A percentile compares a stretch with the other conserved stretches of the same genome.
phyloP scores from a whole-genome alignment of 1,140 invertebrate genomes.

The Coptotermes formosanus region DNA sequence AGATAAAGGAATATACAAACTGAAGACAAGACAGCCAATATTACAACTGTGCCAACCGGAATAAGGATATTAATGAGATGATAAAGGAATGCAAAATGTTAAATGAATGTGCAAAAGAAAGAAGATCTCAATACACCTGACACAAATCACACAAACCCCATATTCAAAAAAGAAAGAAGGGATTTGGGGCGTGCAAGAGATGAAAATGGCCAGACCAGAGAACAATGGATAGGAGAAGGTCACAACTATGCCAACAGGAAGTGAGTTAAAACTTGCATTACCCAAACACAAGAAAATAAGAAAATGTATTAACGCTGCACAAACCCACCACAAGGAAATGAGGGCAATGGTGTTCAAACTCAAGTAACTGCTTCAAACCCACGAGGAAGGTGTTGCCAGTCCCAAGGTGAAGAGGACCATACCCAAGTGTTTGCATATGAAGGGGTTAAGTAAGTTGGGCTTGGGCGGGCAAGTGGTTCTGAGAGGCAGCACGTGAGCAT shows the following conservation, averaged over 20 bases:
- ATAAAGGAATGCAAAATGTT: background rate
- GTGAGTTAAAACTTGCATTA: background rate
- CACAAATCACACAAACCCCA: background rate
- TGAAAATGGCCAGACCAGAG: background rate
- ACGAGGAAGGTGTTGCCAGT: background rate
- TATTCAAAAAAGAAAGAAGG: background rate
- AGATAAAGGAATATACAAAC: background rate
- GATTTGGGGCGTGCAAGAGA: background rate
- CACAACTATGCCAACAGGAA: constrained; percentile 5
- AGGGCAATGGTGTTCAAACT: constrained; percentile 6
- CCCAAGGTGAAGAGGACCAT: constrained; percentile 10
- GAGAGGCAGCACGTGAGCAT: constrained; percentile 35
- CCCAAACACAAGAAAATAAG: constrained; percentile 1
- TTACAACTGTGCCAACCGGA: background rate
- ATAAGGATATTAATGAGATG: background rate
- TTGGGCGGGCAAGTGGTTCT: background rate
- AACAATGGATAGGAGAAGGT: background rate
- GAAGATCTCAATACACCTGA: background rate
- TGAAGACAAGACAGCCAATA: background rate
- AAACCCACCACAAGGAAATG: constrained; percentile 1
- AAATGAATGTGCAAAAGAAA: background rate
- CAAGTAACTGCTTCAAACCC: constrained; percentile 17
- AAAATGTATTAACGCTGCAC: constrained; percentile 8
- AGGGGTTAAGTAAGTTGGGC: background rate
- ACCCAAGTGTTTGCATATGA: background rate